These are phyloP conservation scores for Spongia lamella DNA, from an alignment of 37 sponge, comb jelly and placozoan species.

Conservation along the genomic window DNA sequence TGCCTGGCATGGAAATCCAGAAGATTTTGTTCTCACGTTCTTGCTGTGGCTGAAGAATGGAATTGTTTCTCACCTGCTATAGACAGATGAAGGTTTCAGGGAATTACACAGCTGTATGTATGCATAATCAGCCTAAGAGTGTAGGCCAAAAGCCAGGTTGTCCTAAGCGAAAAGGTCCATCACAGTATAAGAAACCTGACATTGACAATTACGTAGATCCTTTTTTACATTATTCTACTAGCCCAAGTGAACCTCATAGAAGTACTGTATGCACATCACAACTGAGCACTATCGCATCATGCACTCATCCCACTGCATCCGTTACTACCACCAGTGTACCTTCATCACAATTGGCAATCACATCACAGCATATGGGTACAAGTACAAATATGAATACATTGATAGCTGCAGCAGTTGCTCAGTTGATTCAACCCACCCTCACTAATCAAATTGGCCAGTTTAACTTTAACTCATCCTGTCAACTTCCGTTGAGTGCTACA, in stretches of 20 bases:
- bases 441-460: too few relatives aligned
- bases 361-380: too few relatives aligned
- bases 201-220: conserved; percentile 9
- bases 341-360: too few relatives aligned
- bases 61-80: not conserved
- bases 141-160: conserved; percentile 4
- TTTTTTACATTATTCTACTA: not conserved
- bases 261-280: too few relatives aligned
- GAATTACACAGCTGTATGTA: conserved; percentile 12
- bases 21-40: conserved; percentile 8
- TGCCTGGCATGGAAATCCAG: conserved; percentile 20
- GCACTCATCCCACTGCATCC: too few relatives aligned
- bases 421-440: too few relatives aligned
- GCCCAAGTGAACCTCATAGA: too few relatives aligned
- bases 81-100: not conserved
- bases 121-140: not conserved
- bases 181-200: conserved; percentile 6
- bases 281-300: too few relatives aligned
- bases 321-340: too few relatives aligned
- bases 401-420: too few relatives aligned
- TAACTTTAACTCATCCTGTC: not conserved
- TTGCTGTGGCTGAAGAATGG: conserved; percentile 15
- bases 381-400: too few relatives aligned
- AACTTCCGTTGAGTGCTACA: not conserved
- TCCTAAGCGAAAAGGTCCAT: conserved; percentile 8